These are phyloP conservation scores for Agriopis marginaria DNA, from an alignment of 2,888 invertebrate genomes.

Conservation along the genomic window DNA sequence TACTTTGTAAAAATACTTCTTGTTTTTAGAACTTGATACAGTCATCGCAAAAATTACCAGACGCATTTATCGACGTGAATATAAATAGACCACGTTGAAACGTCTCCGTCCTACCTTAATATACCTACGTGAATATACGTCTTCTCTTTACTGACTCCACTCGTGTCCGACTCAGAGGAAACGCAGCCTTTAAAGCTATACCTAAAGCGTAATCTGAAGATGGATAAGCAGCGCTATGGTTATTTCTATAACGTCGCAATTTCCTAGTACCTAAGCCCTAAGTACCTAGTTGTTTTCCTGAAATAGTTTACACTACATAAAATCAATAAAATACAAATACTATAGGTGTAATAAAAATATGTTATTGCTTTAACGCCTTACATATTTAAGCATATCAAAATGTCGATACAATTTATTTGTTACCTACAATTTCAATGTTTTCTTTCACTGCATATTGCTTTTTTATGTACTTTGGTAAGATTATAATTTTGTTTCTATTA, in stretches of 20 bases:
- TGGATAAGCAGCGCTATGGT: too few relatives aligned
- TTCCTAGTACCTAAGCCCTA: background rate
- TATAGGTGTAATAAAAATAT: background rate
- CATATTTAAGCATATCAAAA: conserved; percentile 1
- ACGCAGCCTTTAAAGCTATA: too few relatives aligned
- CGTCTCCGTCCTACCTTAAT: too few relatives aligned
- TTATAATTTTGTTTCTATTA: conserved; percentile 21
- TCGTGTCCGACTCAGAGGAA: too few relatives aligned
- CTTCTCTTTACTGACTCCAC: too few relatives aligned
- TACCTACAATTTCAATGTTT: conserved; percentile 37
- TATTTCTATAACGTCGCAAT: too few relatives aligned
- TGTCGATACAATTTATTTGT: conserved; percentile 8
- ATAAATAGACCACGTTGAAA: too few relatives aligned
- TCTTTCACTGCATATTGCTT: conserved; percentile 41
- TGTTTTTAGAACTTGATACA: conserved; percentile 42
- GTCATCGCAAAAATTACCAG: conserved; percentile 37
- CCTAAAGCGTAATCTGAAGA: too few relatives aligned
- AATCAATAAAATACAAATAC: background rate
- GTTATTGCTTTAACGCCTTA: background rate
- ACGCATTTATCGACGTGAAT: conserved; percentile 56
- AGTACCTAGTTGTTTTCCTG: background rate
- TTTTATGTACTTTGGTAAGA: conserved; percentile 48
- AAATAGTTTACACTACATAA: background rate
- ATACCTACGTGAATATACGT: too few relatives aligned
- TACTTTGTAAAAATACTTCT: too few relatives aligned